Base-by-base conservation (phyloP, 2,113 vertebrate genomes). In the Myodes glareolus region DNA sequence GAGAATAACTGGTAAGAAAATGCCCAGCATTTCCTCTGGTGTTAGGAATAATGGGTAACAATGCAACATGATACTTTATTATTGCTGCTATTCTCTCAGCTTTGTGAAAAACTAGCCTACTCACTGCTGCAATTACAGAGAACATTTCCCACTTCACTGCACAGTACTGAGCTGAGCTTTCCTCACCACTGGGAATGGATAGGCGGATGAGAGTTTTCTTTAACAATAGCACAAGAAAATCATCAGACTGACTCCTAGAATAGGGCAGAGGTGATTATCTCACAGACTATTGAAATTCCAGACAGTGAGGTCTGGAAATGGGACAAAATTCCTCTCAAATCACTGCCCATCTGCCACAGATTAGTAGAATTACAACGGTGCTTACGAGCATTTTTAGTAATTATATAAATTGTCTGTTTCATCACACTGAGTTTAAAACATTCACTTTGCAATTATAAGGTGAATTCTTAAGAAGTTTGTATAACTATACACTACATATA, bases 391-490 rank as follows among this genome's bases (percentile, higher is more conserved):
- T 42, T 84, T 78, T 52, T 89, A 80, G 31, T 39, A 50, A 27
- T 81, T 36, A 36, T 45, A 86, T 8, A 63, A 12, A 52, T 80
- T 93, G 84, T 86, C 39, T 67, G 29, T 91, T 82, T 45, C 31
- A 0, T 3, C 31, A 68, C 75, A 75, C 65, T 61, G 29, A 47
- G 89, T 73, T 84, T 19, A 92, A 90, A 80, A 33, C 0, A 29
- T 90, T 96, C 80, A 50, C 1, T 75, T 90, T 95, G 55, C 29
- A 78, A 61, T 88, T 68, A 65, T 81, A 88, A 95, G 61, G 50
- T 86, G 19, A 94, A 84, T 13, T 77, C 29, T 85, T 92, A 96
- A 76, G 93, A 94, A 91, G 23, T 82, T 96, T 70, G 42, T 45
- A 68, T 87, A 90, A 36, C 19, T 87, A 7, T 19, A n/a, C 77